These are phyloP conservation scores for Oreochromis niloticus DNA, from an alignment of 2,113 vertebrate species.

Conservation along the genomic window DNA sequence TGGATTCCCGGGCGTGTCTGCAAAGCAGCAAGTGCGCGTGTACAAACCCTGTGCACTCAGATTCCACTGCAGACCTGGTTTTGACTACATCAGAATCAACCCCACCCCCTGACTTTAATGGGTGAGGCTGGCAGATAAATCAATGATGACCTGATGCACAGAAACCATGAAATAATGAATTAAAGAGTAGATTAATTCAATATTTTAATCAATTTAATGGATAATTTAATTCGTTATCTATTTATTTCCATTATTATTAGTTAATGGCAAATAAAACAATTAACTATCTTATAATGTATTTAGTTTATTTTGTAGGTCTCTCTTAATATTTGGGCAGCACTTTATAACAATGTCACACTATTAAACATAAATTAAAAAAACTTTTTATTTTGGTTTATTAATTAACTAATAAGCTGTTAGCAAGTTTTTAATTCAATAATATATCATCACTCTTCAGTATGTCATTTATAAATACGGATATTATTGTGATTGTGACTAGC, in stretches of 20 bases:
- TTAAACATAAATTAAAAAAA: background rate
- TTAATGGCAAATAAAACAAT: background rate
- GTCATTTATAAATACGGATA: background rate
- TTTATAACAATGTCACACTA: background rate
- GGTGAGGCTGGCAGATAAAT: background rate
- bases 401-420: background rate
- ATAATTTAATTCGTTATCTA: background rate
- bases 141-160: background rate
- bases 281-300: background rate
- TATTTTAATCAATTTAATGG: background rate
- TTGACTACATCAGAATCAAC: background rate
- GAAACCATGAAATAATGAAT: background rate
- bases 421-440: background rate
- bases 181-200: background rate
- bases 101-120: background rate
- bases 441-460: background rate
- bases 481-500: background rate
- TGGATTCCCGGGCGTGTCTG: background rate
- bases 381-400: background rate
- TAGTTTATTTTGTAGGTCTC: background rate
- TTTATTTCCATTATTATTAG: background rate
- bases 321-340: background rate
- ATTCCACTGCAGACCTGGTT: background rate
- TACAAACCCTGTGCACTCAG: background rate
- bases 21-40: background rate